A percentile compares a stretch with the other conserved stretches of the same genome.
phyloP scores from a whole-genome alignment of 2,888 invertebrate genomes.

The Mythimna impura region DNA sequence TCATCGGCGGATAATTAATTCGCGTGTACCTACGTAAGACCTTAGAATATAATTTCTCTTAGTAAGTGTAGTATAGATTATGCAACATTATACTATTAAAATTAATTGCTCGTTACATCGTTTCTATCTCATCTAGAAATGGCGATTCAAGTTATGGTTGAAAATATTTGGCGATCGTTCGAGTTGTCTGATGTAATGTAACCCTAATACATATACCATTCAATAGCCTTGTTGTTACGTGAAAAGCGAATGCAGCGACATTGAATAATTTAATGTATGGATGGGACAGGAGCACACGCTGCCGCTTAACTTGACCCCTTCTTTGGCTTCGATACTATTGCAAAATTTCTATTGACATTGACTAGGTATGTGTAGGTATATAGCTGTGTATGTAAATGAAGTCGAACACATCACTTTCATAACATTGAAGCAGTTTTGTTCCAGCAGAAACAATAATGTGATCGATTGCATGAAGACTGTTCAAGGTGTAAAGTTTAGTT shows the following conservation, averaged over 20 bases:
- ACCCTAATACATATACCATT: conserved; percentile 26
- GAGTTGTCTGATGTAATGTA: conserved; percentile 32
- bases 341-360: conserved; percentile 78
- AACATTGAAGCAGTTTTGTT: conserved; percentile 53
- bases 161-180: conserved; percentile 37
- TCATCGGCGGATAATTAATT: conserved; percentile 40
- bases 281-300: conserved; percentile 45
- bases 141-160: conserved; percentile 23
- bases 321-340: conserved; percentile 71
- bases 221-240: conserved; percentile 16
- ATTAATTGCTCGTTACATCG: conserved; percentile 54
- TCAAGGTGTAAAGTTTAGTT: conserved; percentile 19
- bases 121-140: conserved; percentile 27
- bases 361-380: conserved; percentile 42
- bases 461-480: conserved; percentile 23
- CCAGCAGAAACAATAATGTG: conserved; percentile 44
- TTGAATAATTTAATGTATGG: conserved; percentile 58
- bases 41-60: conserved; percentile 47
- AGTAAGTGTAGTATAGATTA: conserved; percentile 36
- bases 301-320: conserved; percentile 68
- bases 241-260: conserved; percentile 54
- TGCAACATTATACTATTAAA: conserved; percentile 47
- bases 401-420: conserved; percentile 68
- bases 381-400: conserved; percentile 64
- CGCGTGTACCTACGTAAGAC: conserved; percentile 21